Percentiles rank a stretch among this genome's conserved stretches.
These are phyloP conservation scores for Eueremaeus valkanovi DNA, from an alignment of 2,888 invertebrate species.

Conservation along the genomic window DNA sequence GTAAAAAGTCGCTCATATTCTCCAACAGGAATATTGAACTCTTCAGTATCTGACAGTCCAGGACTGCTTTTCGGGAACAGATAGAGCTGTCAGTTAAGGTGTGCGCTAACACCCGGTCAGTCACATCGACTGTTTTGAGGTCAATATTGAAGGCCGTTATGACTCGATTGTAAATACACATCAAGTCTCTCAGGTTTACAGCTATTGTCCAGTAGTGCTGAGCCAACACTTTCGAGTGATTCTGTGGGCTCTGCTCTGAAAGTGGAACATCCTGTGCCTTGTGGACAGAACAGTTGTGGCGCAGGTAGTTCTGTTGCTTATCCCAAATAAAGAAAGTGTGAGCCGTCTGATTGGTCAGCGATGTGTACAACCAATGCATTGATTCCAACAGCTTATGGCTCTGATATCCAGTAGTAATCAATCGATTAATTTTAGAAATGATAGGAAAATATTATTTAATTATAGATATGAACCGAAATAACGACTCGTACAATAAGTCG, in stretches of 20 bases:
- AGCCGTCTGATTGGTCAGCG: conserved; percentile 45
- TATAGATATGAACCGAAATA: no score
- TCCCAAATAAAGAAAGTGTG: conserved; percentile 43
- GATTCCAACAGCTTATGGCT: conserved; percentile 33
- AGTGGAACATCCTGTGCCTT: conserved; percentile 14
- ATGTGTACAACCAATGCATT: conserved; percentile 42
- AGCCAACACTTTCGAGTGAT: not conserved
- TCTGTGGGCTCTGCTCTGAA: conserved; percentile 6
- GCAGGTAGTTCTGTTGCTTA: conserved; percentile 31
- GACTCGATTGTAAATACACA: conserved; percentile 43
- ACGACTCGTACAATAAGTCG: no score
- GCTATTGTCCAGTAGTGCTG: conserved; percentile 39
- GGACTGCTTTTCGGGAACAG: conserved; percentile 42
- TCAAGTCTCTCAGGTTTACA: conserved; percentile 41
- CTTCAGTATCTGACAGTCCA: conserved; percentile 43
- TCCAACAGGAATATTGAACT: conserved; percentile 40
- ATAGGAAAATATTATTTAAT: no score
- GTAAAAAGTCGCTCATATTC: conserved; percentile 33
- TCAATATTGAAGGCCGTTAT: conserved; percentile 10
- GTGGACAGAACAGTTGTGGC: not conserved
- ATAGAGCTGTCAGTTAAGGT: conserved; percentile 37
- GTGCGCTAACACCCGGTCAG: conserved; percentile 41
- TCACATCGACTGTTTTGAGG: conserved; percentile 31
- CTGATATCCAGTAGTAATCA: conserved; percentile 28
- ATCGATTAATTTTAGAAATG: not conserved